Evolutionary conservation across 1,140 invertebrate genomes (phyloP), one percentile per base, ranked within the genome.

Genomic region (Pectinophora gossypiella): DNA sequence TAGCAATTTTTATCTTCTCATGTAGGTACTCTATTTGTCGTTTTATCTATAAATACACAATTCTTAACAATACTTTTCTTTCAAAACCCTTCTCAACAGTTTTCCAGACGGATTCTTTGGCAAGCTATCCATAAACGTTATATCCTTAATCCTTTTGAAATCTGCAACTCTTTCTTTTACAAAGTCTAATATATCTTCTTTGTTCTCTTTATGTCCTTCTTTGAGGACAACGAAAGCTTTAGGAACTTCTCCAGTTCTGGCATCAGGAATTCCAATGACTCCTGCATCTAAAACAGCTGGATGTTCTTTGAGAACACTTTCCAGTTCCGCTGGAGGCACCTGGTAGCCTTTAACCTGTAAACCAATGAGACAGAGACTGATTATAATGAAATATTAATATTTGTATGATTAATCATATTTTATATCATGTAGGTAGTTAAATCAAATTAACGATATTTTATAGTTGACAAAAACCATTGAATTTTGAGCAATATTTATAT

Each of bases 251-350:
- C 94, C 94, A 45, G 68, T 79, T 55, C 75, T 88, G 5, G 74
- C 72, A 74, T 95, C 90, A 0, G 92, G 91, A 35, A 94, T 74
- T 9, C 94, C 95, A 63, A 96, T 85, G 0, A 96, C 94, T 3
- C 91, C 94, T 1, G 90, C 93, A 61, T 96, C 94, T 36, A 72
- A 60, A 10, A 96, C 84, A 18, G 82, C 87, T 2, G 92, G 90
- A 84, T 95, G 92, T 43, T 81, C 88, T 54, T 92, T 83, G 12
- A 96, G 66, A 3, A 95, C 23, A 51, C 89, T 91, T 85, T 96
- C 95, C 16, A 96, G 64, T 78, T 95, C 94, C 0, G 94, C 92
- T 20, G 95, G 95, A 9, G 94, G 86, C 1, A 96, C 94, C 91
- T 94, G 82, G 44, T 76, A 85, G 3, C 83, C 84, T 72, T 85